phyloP scores from a whole-genome alignment of 2,888 invertebrate genomes.

The Volucella zonaria region DNA sequence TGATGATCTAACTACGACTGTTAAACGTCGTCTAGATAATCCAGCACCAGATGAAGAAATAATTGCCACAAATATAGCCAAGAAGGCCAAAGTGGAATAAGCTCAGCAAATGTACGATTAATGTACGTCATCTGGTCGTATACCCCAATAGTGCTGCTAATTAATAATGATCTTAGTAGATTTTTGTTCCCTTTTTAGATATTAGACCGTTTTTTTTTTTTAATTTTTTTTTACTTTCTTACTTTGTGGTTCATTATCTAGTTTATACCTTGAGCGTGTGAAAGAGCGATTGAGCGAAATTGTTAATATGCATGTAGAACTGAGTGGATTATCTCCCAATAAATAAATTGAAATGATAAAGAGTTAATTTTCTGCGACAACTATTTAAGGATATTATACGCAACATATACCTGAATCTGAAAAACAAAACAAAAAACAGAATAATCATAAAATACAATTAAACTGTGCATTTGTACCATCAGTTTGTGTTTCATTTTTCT shows the following conservation, averaged over 20 bases:
- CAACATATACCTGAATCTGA: background rate
- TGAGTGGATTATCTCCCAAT: constrained; percentile 18
- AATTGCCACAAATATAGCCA: constrained; percentile 18
- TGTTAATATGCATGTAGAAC: constrained; percentile 29
- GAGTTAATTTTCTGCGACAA: constrained; percentile 40
- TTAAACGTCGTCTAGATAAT: constrained; percentile 56
- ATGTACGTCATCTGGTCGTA: constrained; percentile 8
- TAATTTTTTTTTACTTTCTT: background rate
- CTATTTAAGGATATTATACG: constrained; percentile 43
- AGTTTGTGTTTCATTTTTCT: background rate
- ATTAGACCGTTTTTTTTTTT: constrained; percentile 41
- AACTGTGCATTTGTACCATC: constrained; percentile 53
- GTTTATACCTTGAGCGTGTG: constrained; percentile 48
- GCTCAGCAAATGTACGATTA: background rate
- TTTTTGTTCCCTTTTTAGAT: constrained; percentile 15
- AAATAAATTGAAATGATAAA: constrained; percentile 12
- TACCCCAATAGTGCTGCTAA: constrained; percentile 17
- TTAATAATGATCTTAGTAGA: constrained; percentile 25
- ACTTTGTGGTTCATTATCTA: constrained; percentile 33
- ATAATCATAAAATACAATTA: constrained; percentile 32
- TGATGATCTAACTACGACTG: constrained; percentile 18
- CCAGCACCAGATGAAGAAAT: constrained; percentile 18
- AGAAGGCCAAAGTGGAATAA: constrained; percentile 63
- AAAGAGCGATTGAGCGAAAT: constrained; percentile 39
- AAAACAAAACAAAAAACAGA: too few relatives aligned